Percentiles rank a stretch among this genome's conserved stretches.
Evolutionary conservation across 1,140 invertebrate genomes (phyloP).

Genomic region (Dendrolimus kikuchii): DNA sequence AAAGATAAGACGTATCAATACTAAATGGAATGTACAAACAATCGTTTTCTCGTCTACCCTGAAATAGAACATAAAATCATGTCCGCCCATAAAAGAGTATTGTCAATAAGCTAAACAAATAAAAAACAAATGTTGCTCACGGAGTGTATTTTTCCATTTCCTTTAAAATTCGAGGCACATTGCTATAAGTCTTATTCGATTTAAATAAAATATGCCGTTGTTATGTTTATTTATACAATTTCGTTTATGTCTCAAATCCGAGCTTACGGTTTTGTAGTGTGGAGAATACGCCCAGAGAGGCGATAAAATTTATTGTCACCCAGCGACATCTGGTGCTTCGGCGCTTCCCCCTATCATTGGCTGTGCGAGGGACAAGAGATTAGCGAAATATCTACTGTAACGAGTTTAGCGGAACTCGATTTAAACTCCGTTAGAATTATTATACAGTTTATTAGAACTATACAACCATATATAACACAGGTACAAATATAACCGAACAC

Average conservation of each 20-base stretch:
- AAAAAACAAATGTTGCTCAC: not conserved
- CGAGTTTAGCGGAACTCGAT: no score
- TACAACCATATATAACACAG: no score
- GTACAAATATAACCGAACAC: no score
- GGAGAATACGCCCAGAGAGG: slow-evolving; percentile 49
- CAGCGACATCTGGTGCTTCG: slow-evolving; percentile 51
- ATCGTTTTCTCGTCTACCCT: not conserved
- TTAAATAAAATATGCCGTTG: slow-evolving; percentile 33
- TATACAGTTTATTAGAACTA: no score
- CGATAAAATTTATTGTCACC: slow-evolving; percentile 69
- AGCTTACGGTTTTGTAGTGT: slow-evolving; percentile 54
- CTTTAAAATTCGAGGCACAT: slow-evolving; percentile 6
- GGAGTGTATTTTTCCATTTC: not conserved
- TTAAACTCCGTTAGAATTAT: no score
- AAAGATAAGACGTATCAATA: no score
- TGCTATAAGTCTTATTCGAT: slow-evolving; percentile 24
- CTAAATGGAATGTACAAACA: not conserved
- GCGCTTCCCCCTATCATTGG: slow-evolving; percentile 22
- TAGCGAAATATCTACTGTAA: not conserved
- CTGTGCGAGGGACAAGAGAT: slow-evolving; percentile 16
- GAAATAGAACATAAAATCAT: no score
- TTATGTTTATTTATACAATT: slow-evolving; percentile 14
- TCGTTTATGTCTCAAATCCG: slow-evolving; percentile 51
- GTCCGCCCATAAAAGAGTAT: not conserved
- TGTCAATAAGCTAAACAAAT: not conserved